phyloP scores from a whole-genome alignment of 2,888 invertebrate species.

The Cryptocephalus moraei region DNA sequence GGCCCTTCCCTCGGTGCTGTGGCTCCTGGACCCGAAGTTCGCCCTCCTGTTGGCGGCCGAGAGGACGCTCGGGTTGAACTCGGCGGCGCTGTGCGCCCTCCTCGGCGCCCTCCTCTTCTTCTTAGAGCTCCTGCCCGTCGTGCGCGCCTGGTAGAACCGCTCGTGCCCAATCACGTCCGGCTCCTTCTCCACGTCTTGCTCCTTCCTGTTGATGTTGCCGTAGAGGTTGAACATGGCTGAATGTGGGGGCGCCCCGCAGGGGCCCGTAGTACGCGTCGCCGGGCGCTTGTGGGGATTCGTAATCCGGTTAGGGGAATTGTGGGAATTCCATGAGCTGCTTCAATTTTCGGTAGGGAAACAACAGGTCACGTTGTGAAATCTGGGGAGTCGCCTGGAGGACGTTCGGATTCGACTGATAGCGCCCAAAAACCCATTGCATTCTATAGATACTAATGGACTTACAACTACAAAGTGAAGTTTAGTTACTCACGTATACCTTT shows the following conservation, averaged over 20 bases:
- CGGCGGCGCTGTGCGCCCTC: slow-evolving; percentile 58
- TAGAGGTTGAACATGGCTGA: slow-evolving; percentile 64
- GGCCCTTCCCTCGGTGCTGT: slow-evolving; percentile 51
- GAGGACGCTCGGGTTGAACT: slow-evolving; percentile 52
- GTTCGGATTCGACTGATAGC: too few relatives aligned
- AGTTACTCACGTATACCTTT: too few relatives aligned
- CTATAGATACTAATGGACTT: too few relatives aligned
- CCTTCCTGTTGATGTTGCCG: slow-evolving; percentile 54
- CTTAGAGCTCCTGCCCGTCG: slow-evolving; percentile 37
- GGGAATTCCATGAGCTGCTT: too few relatives aligned
- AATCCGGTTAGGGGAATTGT: neutral
- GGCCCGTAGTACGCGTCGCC: too few relatives aligned
- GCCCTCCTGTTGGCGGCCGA: slow-evolving; percentile 55
- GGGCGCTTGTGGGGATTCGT: neutral
- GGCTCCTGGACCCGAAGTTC: slow-evolving; percentile 50
- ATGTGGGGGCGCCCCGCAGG: neutral
- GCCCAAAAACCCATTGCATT: too few relatives aligned
- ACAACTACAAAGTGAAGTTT: too few relatives aligned
- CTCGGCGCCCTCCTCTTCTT: slow-evolving; percentile 47
- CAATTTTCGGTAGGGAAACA: too few relatives aligned
- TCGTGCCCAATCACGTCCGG: slow-evolving; percentile 70
- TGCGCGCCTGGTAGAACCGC: slow-evolving; percentile 63
- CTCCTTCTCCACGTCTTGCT: slow-evolving; percentile 39
- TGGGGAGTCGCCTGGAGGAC: too few relatives aligned
- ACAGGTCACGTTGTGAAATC: too few relatives aligned